These are phyloP conservation scores for Drosophila mauritiana DNA, from an alignment of 1,140 invertebrate genomes.

Conservation along the genomic window DNA sequence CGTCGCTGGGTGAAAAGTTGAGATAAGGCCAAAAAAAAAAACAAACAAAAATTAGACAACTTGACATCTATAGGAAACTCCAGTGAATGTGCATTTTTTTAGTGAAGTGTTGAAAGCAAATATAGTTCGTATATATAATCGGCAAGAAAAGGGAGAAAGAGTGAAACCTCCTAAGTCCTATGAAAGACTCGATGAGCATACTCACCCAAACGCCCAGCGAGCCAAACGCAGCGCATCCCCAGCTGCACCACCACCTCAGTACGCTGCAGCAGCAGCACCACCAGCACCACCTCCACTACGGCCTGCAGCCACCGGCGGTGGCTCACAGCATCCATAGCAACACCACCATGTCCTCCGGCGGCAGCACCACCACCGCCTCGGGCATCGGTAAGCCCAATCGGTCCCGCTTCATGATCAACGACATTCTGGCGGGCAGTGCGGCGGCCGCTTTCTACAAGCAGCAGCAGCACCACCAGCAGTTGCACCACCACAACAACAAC, in stretches of 20 bases:
- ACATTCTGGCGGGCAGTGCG: slow-evolving; percentile 89
- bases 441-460: slow-evolving; percentile 78
- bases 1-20: slow-evolving; percentile 43
- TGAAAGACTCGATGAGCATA: slow-evolving; percentile 84
- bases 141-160: neutral
- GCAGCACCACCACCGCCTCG: slow-evolving; percentile 61
- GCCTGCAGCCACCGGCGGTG: slow-evolving; percentile 49
- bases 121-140: neutral
- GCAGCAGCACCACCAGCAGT: slow-evolving; percentile 65
- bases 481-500: slow-evolving; percentile 51
- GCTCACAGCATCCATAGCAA: neutral
- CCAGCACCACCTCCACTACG: slow-evolving; percentile 27
- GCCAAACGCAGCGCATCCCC: slow-evolving; percentile 38
- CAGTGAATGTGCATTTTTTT: slow-evolving; percentile 23
- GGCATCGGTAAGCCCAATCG: slow-evolving; percentile 87
- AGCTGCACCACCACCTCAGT: slow-evolving; percentile 42
- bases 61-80: neutral
- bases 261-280: slow-evolving; percentile 29
- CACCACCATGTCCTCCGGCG: slow-evolving; percentile 32
- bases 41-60: neutral
- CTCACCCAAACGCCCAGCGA: slow-evolving; percentile 68
- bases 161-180: slow-evolving; percentile 14
- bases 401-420: slow-evolving; percentile 92
- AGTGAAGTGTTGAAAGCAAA: slow-evolving; percentile 22
- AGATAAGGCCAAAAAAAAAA: slow-evolving; percentile 1